Evolutionary conservation across 2,888 invertebrate genomes (phyloP).

Genomic region (Pelosia muscerda): DNA sequence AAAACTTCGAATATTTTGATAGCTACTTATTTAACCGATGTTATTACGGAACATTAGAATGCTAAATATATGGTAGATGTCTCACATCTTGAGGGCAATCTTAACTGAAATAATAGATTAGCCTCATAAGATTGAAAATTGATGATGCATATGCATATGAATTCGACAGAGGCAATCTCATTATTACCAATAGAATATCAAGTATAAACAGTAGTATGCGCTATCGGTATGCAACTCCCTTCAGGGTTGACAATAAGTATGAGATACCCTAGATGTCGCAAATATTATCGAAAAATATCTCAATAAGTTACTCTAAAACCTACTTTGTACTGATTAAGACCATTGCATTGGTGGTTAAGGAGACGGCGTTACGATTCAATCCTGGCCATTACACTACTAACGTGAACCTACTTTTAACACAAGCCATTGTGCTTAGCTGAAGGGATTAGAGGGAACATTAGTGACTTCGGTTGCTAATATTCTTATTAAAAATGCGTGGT

Average conservation of each 20-base stretch:
- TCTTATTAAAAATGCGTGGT: no score
- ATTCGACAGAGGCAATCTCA: neutral
- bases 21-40: no score
- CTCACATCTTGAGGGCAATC: neutral
- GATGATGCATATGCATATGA: neutral
- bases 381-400: no score
- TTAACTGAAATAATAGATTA: neutral
- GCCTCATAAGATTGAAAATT: no score
- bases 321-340: neutral
- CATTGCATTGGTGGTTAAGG: no score
- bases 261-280: neutral
- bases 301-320: neutral
- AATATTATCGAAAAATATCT: neutral
- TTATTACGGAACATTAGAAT: conserved; percentile 2
- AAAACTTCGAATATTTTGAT: conserved; percentile 18
- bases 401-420: no score
- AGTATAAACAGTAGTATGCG: neutral
- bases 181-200: neutral
- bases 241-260: no score
- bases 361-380: no score
- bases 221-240: neutral
- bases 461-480: no score
- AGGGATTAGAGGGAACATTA: no score
- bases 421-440: no score
- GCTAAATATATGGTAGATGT: neutral